These are phyloP conservation scores for Phragmatobia fuliginosa DNA, from an alignment of 2,888 invertebrate species.

Conservation along the genomic window DNA sequence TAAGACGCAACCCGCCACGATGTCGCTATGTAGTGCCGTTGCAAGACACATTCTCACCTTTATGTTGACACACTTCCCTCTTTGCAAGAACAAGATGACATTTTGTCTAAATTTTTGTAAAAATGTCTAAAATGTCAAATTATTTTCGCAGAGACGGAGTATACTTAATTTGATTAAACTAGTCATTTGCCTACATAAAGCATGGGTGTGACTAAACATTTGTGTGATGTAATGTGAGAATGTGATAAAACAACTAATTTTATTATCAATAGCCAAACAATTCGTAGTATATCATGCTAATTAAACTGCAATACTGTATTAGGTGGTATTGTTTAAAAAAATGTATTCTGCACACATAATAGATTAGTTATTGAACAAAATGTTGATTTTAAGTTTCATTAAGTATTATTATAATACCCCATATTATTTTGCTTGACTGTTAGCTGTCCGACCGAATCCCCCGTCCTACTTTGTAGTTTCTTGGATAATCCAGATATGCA, in stretches of 20 bases:
- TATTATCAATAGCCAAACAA: slow-evolving; percentile 51
- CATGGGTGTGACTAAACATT: slow-evolving; percentile 49
- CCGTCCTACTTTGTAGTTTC: slow-evolving; percentile 60
- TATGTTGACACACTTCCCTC: slow-evolving; percentile 57
- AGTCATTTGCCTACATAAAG: slow-evolving; percentile 37
- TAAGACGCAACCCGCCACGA: slow-evolving; percentile 87
- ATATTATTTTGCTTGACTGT: slow-evolving; percentile 59
- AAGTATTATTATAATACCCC: slow-evolving; percentile 52
- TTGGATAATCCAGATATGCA: slow-evolving; percentile 86
- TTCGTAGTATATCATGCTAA: slow-evolving; percentile 60
- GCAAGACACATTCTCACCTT: slow-evolving; percentile 75
- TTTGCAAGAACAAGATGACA: not conserved
- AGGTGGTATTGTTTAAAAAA: slow-evolving; percentile 60
- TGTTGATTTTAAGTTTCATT: slow-evolving; percentile 53
- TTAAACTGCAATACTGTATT: slow-evolving; percentile 55
- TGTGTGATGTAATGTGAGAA: slow-evolving; percentile 76
- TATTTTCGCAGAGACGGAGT: not conserved
- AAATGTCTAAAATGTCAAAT: not conserved
- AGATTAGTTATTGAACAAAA: slow-evolving; percentile 49
- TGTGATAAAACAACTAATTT: slow-evolving; percentile 65
- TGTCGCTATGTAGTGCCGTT: slow-evolving; percentile 71
- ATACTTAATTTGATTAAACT: slow-evolving; percentile 16
- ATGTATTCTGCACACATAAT: slow-evolving; percentile 84
- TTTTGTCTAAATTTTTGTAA: not conserved
- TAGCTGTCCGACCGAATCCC: slow-evolving; percentile 57